Base-by-base conservation (phyloP, 2,888 invertebrate species). In the Tetramorium bicarinatum region DNA sequence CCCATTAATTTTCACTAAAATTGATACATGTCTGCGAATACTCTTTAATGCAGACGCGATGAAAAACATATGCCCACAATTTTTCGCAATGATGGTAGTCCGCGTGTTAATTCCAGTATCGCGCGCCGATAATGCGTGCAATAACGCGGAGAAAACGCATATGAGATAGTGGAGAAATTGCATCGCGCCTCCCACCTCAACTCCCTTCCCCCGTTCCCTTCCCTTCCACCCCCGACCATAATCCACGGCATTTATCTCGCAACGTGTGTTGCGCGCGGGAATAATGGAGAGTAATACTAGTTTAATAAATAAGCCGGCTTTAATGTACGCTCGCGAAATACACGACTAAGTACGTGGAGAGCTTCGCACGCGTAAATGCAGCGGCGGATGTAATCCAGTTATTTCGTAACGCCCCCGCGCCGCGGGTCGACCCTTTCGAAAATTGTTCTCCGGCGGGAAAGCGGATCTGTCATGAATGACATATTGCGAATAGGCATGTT, bases 161-260 rank as follows among this genome's bases (percentile, higher is more conserved):
- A 69, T 59, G 69, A 79, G 56, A 69, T 34, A 79, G 69, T 59
- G 21, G 69, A 79, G 79, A 59, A 79, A 69, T 79, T 79, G 49
- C 75, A 56, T 56, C 56, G 62, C 18, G n/a, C 9, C 21, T 11
- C 29, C 13, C 15, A 47, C 54, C 38, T 34, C 29, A 3, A 7
- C 9, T 15, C 8, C 11, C n/a, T n/a, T n/a, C 8, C 1, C n/a
- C n/a, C 18, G 3, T 15, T 11, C 41, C 8, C 29, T 29, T 29
- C 29, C 29, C 29, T 29, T 2, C 21, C 67, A n/a, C 15, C 15
- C 44, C 8, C 52, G 25, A 41, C 44, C 44, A 44, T 76, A 84
- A 82, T 84, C 82, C 54, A 13, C 44, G 21, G 54, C 61, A 82
- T 82, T 69, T 82, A 84, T 82, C 64, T 76, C 75, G 76, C 76